Conservation (phyloP, 2,113 vertebrate species). For the Heterotis niloticus region DNA sequence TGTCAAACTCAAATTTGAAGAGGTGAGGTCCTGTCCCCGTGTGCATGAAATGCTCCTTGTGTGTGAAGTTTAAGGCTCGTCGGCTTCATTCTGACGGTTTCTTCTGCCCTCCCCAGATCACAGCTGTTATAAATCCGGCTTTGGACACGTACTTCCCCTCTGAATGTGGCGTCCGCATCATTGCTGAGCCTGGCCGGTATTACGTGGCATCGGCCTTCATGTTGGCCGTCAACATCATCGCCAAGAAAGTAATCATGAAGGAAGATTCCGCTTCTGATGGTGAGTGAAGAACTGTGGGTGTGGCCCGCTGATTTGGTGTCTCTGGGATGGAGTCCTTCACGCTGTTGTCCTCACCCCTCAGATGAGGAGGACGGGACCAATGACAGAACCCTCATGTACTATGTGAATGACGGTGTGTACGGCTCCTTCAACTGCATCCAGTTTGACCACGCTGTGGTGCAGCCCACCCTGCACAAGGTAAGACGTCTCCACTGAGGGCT, state of each 20-base stretch:
- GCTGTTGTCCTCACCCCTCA: conserved; percentile 42
- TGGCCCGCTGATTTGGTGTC: not conserved
- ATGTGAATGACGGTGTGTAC: conserved; percentile 96
- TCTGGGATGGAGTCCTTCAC: not conserved
- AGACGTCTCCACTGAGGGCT: not conserved
- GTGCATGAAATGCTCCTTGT: not conserved
- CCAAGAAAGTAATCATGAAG: conserved; percentile 86
- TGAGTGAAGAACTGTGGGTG: conserved; percentile 39
- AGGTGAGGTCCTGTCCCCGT: conserved; percentile 63
- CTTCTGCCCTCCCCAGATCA: conserved; percentile 63
- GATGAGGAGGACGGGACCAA: conserved; percentile 80
- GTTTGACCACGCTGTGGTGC: conserved; percentile 89
- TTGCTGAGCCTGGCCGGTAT: conserved; percentile 91
- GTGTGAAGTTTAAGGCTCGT: not conserved
- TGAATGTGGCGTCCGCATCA: conserved; percentile 78
- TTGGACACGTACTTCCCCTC: conserved; percentile 90
- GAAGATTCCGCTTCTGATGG: conserved; percentile 79
- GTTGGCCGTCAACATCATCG: conserved; percentile 91
- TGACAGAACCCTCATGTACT: conserved; percentile 91
- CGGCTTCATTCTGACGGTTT: not conserved
- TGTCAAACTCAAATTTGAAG: conserved; percentile 89
- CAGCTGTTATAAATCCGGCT: conserved; percentile 82
- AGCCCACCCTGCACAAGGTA: conserved; percentile 85
- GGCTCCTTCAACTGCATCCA: conserved; percentile 96
- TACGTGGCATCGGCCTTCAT: conserved; percentile 94